Conservation (phyloP, 1,140 invertebrate species). For the Semibalanus balanoides region DNA sequence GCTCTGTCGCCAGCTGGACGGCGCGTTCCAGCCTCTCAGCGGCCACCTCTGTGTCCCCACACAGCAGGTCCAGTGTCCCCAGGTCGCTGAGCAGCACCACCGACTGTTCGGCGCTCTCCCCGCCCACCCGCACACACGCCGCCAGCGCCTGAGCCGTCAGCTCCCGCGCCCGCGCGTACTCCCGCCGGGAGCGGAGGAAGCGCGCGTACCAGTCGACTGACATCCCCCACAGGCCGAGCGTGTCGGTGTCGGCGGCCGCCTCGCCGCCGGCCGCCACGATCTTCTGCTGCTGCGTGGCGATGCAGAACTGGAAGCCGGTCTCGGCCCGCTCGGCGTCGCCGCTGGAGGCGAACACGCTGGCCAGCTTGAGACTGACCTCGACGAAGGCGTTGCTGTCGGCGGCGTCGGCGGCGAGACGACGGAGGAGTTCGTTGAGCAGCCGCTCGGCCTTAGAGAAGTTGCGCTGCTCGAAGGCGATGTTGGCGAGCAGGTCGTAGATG, state of each 20-base stretch:
- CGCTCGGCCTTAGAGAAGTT: constrained; percentile 67
- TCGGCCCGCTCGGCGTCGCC: constrained; percentile 51
- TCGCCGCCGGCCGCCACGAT: constrained; percentile 27
- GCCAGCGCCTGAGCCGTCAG: constrained; percentile 47
- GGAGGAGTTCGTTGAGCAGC: constrained; percentile 64
- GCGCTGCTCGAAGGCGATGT: constrained; percentile 60
- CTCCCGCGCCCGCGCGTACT: constrained; percentile 33
- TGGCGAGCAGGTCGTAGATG: constrained; percentile 79
- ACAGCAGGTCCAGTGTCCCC: constrained; percentile 51
- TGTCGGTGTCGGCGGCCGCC: constrained; percentile 38
- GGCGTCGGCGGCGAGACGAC: constrained; percentile 33
- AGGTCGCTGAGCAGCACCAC: constrained; percentile 72
- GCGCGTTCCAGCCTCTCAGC: constrained; percentile 55
- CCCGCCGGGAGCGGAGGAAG: constrained; percentile 39
- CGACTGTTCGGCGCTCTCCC: constrained; percentile 51
- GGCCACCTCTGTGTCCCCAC: constrained; percentile 49
- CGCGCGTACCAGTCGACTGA: constrained; percentile 67
- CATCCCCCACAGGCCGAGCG: constrained; percentile 48
- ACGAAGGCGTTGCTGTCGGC: constrained; percentile 59
- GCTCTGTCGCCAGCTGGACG: constrained; percentile 43
- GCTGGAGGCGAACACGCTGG: constrained; percentile 37
- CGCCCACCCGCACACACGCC: constrained; percentile 46
- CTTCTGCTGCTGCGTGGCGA: constrained; percentile 43
- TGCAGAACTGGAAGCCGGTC: constrained; percentile 57
- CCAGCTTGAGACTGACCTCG: constrained; percentile 50